phyloP scores from a whole-genome alignment of 2,113 vertebrate genomes.

The Notechis scutatus region DNA sequence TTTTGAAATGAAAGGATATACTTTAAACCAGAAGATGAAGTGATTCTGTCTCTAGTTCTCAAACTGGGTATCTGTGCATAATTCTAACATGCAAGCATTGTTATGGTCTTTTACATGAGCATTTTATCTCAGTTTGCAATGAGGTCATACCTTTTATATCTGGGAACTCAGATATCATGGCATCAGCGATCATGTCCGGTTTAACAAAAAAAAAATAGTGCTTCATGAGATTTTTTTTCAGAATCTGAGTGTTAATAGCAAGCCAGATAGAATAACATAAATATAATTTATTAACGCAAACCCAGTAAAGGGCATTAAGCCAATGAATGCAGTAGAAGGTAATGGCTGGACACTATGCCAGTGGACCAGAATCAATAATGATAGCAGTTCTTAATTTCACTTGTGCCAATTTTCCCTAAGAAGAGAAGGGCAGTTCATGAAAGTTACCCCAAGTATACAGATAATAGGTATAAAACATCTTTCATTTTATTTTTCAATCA shows the following conservation, averaged over 20 bases:
- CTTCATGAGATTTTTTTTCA: not conserved
- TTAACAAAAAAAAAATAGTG: not conserved
- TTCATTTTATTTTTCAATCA: not conserved
- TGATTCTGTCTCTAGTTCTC: not conserved
- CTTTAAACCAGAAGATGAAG: not conserved
- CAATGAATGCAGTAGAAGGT: not conserved
- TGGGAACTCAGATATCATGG: not conserved
- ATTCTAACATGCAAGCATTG: not conserved
- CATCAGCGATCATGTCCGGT: not conserved
- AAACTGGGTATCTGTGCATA: not conserved
- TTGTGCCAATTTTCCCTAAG: not conserved
- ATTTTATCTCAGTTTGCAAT: not conserved
- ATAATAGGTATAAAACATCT: not conserved
- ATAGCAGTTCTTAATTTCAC: not conserved
- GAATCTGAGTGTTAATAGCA: not conserved
- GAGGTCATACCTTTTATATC: not conserved
- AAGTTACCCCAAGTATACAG: not conserved
- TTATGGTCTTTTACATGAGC: not conserved
- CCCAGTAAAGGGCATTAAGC: not conserved
- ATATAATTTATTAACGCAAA: not conserved
- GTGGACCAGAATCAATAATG: not conserved
- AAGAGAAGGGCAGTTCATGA: not conserved
- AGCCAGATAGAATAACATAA: not conserved
- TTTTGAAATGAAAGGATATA: slow-evolving; percentile 7
- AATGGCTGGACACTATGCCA: not conserved